Evolutionary conservation across 2,797 vertebrate species (phyloP), one percentile per base, ranked within the genome.

Genomic region (Vireo griseus): DNA sequence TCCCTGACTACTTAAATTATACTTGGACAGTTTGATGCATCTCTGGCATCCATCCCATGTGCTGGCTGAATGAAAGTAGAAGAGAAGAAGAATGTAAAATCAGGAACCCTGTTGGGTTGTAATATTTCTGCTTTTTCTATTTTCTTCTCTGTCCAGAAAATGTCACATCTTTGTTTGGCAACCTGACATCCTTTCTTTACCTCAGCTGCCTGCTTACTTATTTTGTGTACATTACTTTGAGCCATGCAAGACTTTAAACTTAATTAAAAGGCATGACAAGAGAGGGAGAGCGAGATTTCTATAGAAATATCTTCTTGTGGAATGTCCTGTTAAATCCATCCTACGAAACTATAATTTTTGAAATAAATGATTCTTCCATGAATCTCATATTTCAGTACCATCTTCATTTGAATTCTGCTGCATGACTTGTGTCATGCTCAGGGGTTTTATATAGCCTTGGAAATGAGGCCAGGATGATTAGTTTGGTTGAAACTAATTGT

Each of bases 1-100:
- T 97, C 66, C 66, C 82, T 95, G 95, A 96, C 95, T 95, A 94
- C 94, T 97, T 96, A 90, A 88, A 96, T 97, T 94, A 95, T 73
- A 88, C 94, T 95, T 94, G 82, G 91, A 86, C 62, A 86, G 76
- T 94, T 92, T 94, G 96, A 96, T 94, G 74, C 67, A 95, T 95
- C 95, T 88, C 91, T 96, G 96, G 96, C 95, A 94, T 91, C 55
- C 39, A 88, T 96, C 89, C 95, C 73, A 63, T 40, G 55, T 86
- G 71, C 75, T 78, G 78, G 66, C 0, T 1, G 87, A 96, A 81
- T 47, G 62, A 90, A 96, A 94, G 77, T 31, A 85, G 74, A 94
- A 74, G 76, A 86, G 85, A 88, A 95, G 80, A 95, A 92, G 72
- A 91, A 92, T 90, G 73, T 84, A 86, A 95, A 95, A 90, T 76